phyloP scores from a whole-genome alignment of 2,797 vertebrate species.

The Okamejei kenojei region DNA sequence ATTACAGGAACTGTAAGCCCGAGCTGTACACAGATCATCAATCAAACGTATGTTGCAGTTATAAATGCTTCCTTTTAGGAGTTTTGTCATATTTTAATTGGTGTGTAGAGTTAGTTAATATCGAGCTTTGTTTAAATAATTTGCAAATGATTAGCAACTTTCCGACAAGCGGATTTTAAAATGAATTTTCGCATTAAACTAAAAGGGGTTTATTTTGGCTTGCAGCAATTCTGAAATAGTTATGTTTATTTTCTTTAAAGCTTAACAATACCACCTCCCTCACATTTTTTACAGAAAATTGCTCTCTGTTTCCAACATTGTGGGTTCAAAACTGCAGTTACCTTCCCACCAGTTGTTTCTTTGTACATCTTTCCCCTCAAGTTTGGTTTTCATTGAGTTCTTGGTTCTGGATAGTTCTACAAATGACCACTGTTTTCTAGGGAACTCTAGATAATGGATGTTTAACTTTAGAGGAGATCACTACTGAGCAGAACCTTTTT shows the following conservation, averaged over 20 bases:
- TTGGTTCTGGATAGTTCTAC: not conserved
- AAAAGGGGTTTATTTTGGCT: not conserved
- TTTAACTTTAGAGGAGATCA: not conserved
- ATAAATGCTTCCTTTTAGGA: not conserved
- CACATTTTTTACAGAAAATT: not conserved
- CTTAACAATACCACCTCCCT: not conserved
- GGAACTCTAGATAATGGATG: too few relatives aligned
- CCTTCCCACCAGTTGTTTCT: not conserved
- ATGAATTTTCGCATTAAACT: not conserved
- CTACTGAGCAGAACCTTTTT: not conserved
- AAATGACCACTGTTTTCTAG: not conserved
- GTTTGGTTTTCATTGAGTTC: not conserved
- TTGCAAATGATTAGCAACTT: not conserved
- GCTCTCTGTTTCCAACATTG: not conserved
- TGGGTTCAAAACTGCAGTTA: not conserved
- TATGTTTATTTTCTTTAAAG: not conserved
- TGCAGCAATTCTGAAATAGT: not conserved
- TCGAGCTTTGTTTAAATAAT: not conserved
- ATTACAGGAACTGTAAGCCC: constrained; percentile 30
- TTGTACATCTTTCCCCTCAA: not conserved
- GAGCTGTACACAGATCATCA: constrained; percentile 15
- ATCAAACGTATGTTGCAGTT: not conserved
- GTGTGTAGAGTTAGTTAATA: not conserved
- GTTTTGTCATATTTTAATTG: not conserved
- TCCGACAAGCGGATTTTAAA: not conserved